Evolutionary conservation across 2,113 vertebrate species (phyloP), one percentile per base, ranked within the genome.

Genomic region (Brachyhypopomus gauderio): DNA sequence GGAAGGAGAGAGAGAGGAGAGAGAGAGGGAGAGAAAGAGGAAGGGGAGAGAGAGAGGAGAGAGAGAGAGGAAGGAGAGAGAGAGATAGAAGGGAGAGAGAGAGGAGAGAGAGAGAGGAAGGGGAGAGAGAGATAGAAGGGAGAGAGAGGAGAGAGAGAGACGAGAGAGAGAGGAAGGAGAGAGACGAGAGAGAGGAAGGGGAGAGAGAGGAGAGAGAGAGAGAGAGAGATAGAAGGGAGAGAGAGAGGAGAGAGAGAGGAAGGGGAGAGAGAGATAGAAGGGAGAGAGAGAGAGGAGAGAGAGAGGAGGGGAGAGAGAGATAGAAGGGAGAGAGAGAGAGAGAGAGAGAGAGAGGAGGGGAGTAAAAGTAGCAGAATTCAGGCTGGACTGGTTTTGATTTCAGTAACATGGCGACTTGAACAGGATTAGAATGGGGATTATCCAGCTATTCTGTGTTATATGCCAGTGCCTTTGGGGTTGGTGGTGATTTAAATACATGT

Each of bases 401-500:
- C 73, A 81, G 52, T 74, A 69, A 79, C 80, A 77, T 86, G 75
- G 64, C 48, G 74, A 81, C 85, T 90, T 75, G 45, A 59, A 75
- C 45, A 76, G 81, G 87, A 87, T 91, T 89, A 89, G 79, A 77
- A 75, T 25, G 36, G 17, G 78, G 84, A 88, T 90, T 87, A 85
- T 77, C 79, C 22, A 36, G 56, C 79, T 78, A 77, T 52, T 20
- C 62, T 76, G 56, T 63, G 75, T 82, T 83, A 60, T 80, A 30
- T 64, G 72, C 78, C 58, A 55, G 27, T 88, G 79, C 86, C 86
- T 72, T 60, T 85, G 82, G 81, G 36, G 12, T 85, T 80, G 58
- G 56, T 66, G 58, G 78, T 85, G 59, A 86, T 86, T 60, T 25
- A 36, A 84, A 77, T 60, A 75, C 64, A 48, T 78, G 48, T 30